Conservation (phyloP, 2,113 vertebrate species). For the Lichenostomus cassidix region DNA sequence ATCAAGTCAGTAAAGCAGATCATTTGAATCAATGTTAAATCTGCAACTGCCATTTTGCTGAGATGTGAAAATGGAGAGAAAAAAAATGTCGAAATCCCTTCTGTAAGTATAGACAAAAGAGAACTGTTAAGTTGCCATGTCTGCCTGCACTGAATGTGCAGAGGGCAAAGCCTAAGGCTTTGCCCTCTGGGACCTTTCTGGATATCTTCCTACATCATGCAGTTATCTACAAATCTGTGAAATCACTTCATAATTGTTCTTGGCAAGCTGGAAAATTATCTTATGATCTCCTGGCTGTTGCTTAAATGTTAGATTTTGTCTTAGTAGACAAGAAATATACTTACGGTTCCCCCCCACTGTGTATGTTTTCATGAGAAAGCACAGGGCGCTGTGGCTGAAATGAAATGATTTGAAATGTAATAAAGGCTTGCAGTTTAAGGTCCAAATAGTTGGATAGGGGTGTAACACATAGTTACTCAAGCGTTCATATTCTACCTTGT, state of each 20-base stretch:
- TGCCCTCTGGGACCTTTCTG: not conserved
- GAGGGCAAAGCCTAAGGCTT: no score
- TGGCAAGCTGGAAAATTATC: not conserved
- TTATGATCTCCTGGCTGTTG: not conserved
- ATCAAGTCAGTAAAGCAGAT: not conserved
- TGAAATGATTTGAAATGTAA: slow-evolving; percentile 77
- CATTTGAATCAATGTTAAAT: not conserved
- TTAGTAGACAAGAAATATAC: slow-evolving; percentile 78
- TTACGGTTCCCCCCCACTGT: slow-evolving; percentile 95
- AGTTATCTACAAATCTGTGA: not conserved
- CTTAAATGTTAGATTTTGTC: not conserved
- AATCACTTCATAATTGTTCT: not conserved
- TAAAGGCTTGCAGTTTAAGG: slow-evolving; percentile 50
- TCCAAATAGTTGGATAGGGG: slow-evolving; percentile 46
- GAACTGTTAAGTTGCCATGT: not conserved
- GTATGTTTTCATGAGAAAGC: slow-evolving; percentile 89
- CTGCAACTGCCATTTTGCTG: not conserved
- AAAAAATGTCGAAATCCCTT: not conserved
- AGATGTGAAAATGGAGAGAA: not conserved
- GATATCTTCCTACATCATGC: not conserved
- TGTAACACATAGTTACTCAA: slow-evolving; percentile 24
- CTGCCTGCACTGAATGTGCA: not conserved
- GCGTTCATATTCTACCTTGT: slow-evolving; percentile 50
- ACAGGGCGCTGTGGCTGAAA: slow-evolving; percentile 84
- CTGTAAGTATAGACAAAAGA: not conserved